Percentiles rank a stretch among this genome's conserved stretches.
Conservation (phyloP, 2,888 invertebrate species). For the Drosophila diplacantha region DNA sequence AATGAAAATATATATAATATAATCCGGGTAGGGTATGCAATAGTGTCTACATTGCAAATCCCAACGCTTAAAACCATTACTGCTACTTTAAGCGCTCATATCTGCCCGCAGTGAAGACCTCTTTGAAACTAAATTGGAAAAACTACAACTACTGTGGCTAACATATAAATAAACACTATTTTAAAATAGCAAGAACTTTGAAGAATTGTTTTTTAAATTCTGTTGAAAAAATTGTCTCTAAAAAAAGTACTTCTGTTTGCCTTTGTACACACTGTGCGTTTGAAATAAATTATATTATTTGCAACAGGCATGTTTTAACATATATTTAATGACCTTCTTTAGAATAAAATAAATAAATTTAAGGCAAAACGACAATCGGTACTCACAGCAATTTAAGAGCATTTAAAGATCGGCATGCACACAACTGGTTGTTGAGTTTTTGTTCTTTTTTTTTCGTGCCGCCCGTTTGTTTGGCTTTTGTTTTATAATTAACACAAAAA, state of each 20-base stretch:
- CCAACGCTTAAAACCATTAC: not conserved
- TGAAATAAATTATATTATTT: too few species aligned
- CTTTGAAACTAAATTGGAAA: not conserved
- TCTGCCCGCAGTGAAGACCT: too few species aligned
- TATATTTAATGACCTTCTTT: not conserved
- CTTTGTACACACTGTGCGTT: too few species aligned
- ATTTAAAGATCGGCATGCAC: conserved; percentile 5
- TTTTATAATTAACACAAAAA: conserved; percentile 40
- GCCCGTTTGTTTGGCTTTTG: conserved; percentile 31
- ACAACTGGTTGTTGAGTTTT: not conserved
- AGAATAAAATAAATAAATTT: not conserved
- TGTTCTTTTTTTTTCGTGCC: conserved; percentile 12
- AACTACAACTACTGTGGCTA: not conserved
- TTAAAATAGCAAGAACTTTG: not conserved
- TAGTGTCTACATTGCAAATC: not conserved
- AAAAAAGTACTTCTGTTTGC: too few species aligned
- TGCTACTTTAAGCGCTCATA: not conserved
- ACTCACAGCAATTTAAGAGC: conserved; percentile 3
- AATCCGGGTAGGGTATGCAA: not conserved
- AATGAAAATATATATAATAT: not conserved
- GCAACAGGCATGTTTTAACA: not conserved
- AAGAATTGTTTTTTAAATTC: not conserved
- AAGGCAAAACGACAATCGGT: too few species aligned
- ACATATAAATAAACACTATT: not conserved
- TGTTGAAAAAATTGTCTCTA: not conserved